Conservation (phyloP, 2,797 vertebrate genomes). For the Silurus lanzhouensis region DNA sequence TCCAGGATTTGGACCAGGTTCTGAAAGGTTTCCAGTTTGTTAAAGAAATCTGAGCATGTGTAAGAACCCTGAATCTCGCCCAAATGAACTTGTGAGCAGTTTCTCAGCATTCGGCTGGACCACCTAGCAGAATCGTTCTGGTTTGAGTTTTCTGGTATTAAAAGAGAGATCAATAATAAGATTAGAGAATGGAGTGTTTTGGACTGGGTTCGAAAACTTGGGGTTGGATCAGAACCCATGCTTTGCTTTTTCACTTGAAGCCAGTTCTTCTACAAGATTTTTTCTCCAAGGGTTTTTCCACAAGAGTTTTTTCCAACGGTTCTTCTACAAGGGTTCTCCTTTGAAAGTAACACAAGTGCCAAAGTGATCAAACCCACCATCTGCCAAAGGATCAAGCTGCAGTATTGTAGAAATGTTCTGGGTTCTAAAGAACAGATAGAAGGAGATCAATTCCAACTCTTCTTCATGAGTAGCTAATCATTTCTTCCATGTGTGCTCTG, state of each 20-base stretch:
- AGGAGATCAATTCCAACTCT: no score
- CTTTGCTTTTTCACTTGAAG: no score
- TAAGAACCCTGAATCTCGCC: not conserved
- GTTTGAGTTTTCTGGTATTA: not conserved
- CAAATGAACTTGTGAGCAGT: not conserved
- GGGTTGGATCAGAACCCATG: no score
- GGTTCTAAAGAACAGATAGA: not conserved
- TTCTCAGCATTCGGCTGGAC: not conserved
- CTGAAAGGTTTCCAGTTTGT: not conserved
- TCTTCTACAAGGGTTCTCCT: no score
- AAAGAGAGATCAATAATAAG: not conserved
- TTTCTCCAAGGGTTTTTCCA: no score
- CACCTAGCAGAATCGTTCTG: not conserved
- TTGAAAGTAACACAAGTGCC: not conserved
- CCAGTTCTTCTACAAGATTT: no score
- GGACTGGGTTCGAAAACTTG: no score
- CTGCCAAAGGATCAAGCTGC: not conserved
- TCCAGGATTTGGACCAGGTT: not conserved
- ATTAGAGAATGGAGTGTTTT: not conserved
- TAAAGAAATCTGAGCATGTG: not conserved
- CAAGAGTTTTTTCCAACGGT: no score
- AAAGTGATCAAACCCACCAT: not conserved
- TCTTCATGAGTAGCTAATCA: not conserved
- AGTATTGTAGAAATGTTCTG: not conserved
- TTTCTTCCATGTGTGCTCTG: not conserved